Conservation (phyloP, 2,888 invertebrate genomes). For the Vanessa cardui region DNA sequence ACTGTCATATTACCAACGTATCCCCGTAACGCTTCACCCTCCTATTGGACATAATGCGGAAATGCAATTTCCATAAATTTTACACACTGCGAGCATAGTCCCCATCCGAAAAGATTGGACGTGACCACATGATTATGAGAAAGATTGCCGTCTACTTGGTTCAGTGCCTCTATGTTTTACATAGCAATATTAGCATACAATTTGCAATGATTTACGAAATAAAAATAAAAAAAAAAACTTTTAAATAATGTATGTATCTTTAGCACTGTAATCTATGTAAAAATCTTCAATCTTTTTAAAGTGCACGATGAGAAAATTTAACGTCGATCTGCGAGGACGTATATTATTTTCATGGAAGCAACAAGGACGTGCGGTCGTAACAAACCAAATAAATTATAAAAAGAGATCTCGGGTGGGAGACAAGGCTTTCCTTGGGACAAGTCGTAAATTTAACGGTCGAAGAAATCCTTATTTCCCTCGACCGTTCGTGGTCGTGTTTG, state of each 20-base stretch:
- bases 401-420: conserved; percentile 70
- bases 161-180: conserved; percentile 20
- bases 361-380: conserved; percentile 64
- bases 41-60: conserved; percentile 71
- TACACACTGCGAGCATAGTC: conserved; percentile 76
- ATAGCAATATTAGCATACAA: neutral
- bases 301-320: conserved; percentile 15
- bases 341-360: conserved; percentile 60
- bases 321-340: conserved; percentile 30
- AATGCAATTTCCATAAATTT: conserved; percentile 83
- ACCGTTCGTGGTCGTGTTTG: conserved; percentile 70
- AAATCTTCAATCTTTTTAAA: conserved; percentile 1
- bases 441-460: conserved; percentile 82
- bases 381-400: conserved; percentile 81
- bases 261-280: neutral
- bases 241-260: neutral
- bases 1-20: conserved; percentile 37
- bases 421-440: conserved; percentile 75
- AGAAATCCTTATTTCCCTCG: conserved; percentile 76
- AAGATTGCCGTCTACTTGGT: conserved; percentile 44
- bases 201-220: conserved; percentile 1
- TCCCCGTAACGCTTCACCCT: conserved; percentile 50
- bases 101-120: conserved; percentile 76
- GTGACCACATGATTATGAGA: conserved; percentile 63
- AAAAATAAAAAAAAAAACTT: too few relatives aligned